These are phyloP conservation scores for Callaeas wilsoni DNA, from an alignment of 2,113 vertebrate genomes.

Conservation along the genomic window DNA sequence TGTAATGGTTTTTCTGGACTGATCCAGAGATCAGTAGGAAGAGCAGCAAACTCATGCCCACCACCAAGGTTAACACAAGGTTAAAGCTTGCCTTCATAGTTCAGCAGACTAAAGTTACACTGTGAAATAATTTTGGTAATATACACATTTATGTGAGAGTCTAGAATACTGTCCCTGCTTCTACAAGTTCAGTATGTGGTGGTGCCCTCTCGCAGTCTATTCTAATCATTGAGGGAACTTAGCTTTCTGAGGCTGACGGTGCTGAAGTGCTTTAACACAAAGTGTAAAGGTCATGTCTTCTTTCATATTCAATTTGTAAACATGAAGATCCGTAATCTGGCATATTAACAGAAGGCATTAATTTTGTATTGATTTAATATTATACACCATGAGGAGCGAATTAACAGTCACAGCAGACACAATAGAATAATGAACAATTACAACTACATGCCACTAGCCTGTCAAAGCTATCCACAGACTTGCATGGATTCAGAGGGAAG, in stretches of 20 bases:
- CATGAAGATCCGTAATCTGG: not conserved
- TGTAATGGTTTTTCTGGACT: not conserved
- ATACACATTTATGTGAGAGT: not conserved
- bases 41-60: not conserved
- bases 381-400: not conserved
- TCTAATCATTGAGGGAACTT: not conserved
- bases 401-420: not conserved
- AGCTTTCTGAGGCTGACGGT: not conserved
- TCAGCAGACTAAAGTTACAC: not conserved
- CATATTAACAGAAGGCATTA: not conserved
- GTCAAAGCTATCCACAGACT: not conserved
- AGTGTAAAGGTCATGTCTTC: not conserved
- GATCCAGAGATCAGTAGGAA: not conserved
- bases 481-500: not conserved
- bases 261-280: not conserved
- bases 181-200: accelerated
- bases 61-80: not conserved
- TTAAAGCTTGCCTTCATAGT: not conserved
- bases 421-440: not conserved
- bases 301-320: not conserved
- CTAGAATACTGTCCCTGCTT: not conserved
- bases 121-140: not conserved
- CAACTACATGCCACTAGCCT: not conserved
- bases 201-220: not conserved
- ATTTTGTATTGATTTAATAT: not conserved